Base-by-base conservation (phyloP, 1,140 invertebrate species). In the Ceratina australensis region DNA sequence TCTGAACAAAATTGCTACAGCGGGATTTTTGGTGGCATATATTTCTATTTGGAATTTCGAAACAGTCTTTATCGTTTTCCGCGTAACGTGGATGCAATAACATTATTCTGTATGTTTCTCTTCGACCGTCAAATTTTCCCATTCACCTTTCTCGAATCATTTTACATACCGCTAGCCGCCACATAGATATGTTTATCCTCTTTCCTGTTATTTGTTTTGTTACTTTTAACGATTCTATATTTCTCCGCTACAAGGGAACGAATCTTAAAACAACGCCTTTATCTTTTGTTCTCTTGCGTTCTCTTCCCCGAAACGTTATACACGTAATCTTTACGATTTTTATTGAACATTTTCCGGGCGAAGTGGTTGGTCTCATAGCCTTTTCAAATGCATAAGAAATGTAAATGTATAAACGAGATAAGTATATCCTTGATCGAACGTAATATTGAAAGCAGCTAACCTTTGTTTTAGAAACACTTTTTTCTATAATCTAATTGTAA, bases 161-260 rank as follows among this genome's bases (percentile, higher is more conserved):
- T 76, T 75, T 16, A 52, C 12, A 18, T 22, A 15, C 15, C n/a
- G 18, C 12, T 33, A n/a, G 61, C 33, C 0, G 33, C 1, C 26
- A 4, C 20, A 8, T 22, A 22, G 72, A 67, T 60, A 28, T 50
- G 33, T 60, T 79, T 54, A 74, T 60, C 64, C 61, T 67, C 68
- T 66, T 49, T 47, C 22, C 33, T 42, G 52, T 15, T 65, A 72
- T 78, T 78, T 57, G 24, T 50, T 66, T 72, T 77, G 20, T 67
- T 72, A 65, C 59, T 72, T 78, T 65, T 64, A 57, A 65, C 60
- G 68, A 47, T 56, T 72, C 60, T n/a, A 57, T 78, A 72, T 64
- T 20, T 78, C 75, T 24, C 52, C 18, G 2, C 7, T 0, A n/a
- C 33, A 42, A 42, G 1, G 3, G 3, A 28, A 47, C 42, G 64